Evolutionary conservation across 2,888 invertebrate genomes (phyloP).

Genomic region (Tridacna crocea): DNA sequence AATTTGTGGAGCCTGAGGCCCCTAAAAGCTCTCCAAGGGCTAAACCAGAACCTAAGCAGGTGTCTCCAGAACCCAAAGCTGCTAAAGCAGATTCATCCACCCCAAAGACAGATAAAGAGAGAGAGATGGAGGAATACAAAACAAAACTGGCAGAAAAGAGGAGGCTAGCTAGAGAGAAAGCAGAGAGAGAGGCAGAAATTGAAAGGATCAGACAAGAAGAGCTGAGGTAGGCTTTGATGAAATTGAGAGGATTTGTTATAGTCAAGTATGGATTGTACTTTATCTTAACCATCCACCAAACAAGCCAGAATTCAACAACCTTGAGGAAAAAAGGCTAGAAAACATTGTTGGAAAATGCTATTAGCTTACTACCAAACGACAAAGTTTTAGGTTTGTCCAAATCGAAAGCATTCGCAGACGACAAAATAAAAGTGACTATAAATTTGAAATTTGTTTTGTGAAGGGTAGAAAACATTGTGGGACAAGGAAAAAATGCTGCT

Average conservation of each 20-base stretch:
- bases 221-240: slow-evolving; percentile 79
- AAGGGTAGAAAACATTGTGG: background rate
- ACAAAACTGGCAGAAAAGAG: slow-evolving; percentile 96
- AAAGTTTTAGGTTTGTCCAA: no score
- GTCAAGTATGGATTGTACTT: no score
- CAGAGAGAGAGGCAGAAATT: slow-evolving; percentile 94
- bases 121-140: slow-evolving; percentile 91
- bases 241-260: no score
- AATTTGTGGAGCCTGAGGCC: slow-evolving; percentile 34
- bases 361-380: no score
- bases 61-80: slow-evolving; percentile 48
- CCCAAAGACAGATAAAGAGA: slow-evolving; percentile 66
- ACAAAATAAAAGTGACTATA: no score
- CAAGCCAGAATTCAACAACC: no score
- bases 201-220: slow-evolving; percentile 88
- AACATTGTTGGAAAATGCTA: no score
- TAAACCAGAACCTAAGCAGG: slow-evolving; percentile 43
- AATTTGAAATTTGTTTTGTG: no score
- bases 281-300: no score
- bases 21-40: slow-evolving; percentile 21
- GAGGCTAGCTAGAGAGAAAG: slow-evolving; percentile 94
- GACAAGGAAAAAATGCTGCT: background rate
- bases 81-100: slow-evolving; percentile 40
- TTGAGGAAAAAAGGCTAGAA: no score
- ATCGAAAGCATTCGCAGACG: no score